These are phyloP conservation scores for Neolamprologus sp. DNA, from an alignment of 2,113 vertebrate genomes.

Conservation along the genomic window DNA sequence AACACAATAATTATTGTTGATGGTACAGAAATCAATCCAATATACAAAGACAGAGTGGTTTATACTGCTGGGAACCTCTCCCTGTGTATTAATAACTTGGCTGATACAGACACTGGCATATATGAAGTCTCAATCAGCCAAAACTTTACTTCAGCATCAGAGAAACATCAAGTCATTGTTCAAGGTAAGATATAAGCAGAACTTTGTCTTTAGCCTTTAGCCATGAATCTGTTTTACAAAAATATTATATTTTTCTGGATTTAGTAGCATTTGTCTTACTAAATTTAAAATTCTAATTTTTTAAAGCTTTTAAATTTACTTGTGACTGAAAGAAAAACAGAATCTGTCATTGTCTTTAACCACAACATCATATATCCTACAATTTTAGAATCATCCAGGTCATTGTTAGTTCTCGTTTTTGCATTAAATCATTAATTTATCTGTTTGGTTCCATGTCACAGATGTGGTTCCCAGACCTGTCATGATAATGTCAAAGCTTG, in stretches of 20 bases:
- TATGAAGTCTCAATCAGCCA: fast-evolving
- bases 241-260: too few species aligned
- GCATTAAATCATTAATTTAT: not conserved
- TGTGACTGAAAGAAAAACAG: not conserved
- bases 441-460: not conserved
- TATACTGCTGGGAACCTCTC: fast-evolving
- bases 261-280: too few species aligned
- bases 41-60: fast-evolving
- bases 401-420: fast-evolving
- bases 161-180: fast-evolving
- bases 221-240: too few species aligned
- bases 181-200: fast-evolving
- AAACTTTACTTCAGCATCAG: fast-evolving
- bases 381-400: fast-evolving
- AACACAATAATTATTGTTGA: too few species aligned
- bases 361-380: fast-evolving
- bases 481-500: not conserved
- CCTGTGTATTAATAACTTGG: fast-evolving
- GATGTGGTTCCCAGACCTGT: slow-evolving; percentile 12
- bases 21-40: fast-evolving
- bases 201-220: too few species aligned
- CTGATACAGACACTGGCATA: fast-evolving
- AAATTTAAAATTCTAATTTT: too few species aligned
- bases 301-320: too few species aligned
- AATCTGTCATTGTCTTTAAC: fast-evolving